Conservation (phyloP, 2,888 invertebrate species). For the Nudaria mundana region DNA sequence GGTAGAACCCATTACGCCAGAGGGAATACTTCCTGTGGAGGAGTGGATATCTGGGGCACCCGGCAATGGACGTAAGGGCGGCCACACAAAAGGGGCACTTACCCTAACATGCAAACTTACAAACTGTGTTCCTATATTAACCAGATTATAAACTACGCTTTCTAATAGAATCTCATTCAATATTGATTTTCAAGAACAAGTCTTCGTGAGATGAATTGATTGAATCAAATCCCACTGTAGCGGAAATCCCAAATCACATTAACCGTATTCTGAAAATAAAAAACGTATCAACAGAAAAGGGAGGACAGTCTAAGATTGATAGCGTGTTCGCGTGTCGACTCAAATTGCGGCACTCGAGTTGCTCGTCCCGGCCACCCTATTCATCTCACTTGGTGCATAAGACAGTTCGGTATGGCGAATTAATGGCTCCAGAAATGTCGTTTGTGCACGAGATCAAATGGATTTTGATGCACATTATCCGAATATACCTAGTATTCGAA, state of each 20-base stretch:
- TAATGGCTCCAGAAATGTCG: conserved; percentile 25
- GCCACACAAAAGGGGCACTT: too few relatives aligned
- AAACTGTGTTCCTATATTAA: too few relatives aligned
- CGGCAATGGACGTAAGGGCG: too few relatives aligned
- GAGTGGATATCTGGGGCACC: too few relatives aligned
- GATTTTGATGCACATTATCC: conserved; percentile 33
- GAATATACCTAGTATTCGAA: too few relatives aligned
- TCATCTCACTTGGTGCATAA: conserved; percentile 15
- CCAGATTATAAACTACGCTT: too few relatives aligned
- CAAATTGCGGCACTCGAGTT: conserved; percentile 32
- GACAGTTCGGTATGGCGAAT: conserved; percentile 26
- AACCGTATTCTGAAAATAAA: conserved; percentile 17
- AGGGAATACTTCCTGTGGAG: too few relatives aligned
- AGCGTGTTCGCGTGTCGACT: conserved; percentile 38
- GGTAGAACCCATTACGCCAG: too few relatives aligned
- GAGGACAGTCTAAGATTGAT: conserved; percentile 46
- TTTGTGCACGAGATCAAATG: conserved; percentile 22
- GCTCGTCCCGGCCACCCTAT: conserved; percentile 5
- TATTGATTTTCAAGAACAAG: neutral
- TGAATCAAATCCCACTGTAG: conserved; percentile 10
- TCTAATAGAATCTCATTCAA: neutral
- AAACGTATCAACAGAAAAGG: conserved; percentile 14
- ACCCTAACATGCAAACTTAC: too few relatives aligned
- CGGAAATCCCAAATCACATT: conserved; percentile 18
- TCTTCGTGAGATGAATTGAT: conserved; percentile 3